phyloP scores from a whole-genome alignment of 2,113 vertebrate genomes.

The Stigmatopora argus region DNA sequence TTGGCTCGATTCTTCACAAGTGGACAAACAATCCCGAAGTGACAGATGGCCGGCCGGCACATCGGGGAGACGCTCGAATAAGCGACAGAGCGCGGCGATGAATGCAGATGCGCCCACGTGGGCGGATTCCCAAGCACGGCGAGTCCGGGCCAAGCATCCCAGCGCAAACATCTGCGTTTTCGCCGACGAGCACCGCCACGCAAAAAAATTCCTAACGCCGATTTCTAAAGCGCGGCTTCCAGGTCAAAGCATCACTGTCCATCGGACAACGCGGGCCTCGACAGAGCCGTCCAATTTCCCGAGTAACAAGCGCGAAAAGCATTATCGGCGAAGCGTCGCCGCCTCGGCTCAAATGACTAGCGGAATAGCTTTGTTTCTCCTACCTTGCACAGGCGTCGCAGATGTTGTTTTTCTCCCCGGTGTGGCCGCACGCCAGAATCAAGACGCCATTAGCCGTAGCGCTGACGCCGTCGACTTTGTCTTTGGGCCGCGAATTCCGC shows the following conservation, averaged over 20 bases:
- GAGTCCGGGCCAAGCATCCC: too few relatives aligned
- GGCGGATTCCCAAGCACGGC: too few relatives aligned
- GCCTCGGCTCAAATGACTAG: conserved; percentile 61
- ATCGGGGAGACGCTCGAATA: not conserved
- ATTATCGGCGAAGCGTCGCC: conserved; percentile 54
- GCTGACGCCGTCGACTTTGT: conserved; percentile 46
- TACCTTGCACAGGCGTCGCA: conserved; percentile 53
- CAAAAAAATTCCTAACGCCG: too few relatives aligned
- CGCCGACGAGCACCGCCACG: too few relatives aligned
- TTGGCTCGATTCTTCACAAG: not conserved
- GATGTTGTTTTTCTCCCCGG: conserved; percentile 53
- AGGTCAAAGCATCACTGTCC: too few relatives aligned
- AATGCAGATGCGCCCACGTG: not conserved
- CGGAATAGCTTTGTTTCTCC: conserved; percentile 61
- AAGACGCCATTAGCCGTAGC: conserved; percentile 55
- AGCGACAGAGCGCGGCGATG: not conserved
- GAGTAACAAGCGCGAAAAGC: conserved; percentile 29
- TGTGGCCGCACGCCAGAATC: conserved; percentile 43
- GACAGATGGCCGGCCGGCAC: not conserved
- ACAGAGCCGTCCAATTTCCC: conserved; percentile 27
- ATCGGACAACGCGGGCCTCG: not conserved
- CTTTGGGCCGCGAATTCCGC: conserved; percentile 1
- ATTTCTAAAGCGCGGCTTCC: too few relatives aligned
- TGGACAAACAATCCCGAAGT: not conserved
- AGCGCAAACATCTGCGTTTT: too few relatives aligned